These are phyloP conservation scores for Erebia epiphron DNA, from an alignment of 2,888 invertebrate species.

Conservation along the genomic window DNA sequence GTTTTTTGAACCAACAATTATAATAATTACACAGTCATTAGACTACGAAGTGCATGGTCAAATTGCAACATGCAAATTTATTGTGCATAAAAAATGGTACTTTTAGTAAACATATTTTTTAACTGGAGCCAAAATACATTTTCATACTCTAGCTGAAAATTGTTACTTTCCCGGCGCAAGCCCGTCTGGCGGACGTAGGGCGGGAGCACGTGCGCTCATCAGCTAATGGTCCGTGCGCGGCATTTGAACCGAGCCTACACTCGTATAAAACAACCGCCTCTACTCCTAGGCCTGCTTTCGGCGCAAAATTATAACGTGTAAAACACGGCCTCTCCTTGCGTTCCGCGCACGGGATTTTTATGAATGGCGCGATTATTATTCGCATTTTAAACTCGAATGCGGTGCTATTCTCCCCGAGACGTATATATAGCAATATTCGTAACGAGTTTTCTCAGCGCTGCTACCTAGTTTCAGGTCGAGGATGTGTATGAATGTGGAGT, in stretches of 20 bases:
- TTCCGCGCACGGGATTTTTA: slow-evolving; percentile 80
- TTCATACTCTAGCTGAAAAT: slow-evolving; percentile 79
- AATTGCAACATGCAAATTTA: slow-evolving; percentile 71
- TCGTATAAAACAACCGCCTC: slow-evolving; percentile 74
- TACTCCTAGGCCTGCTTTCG: slow-evolving; percentile 71
- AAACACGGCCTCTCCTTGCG: slow-evolving; percentile 79
- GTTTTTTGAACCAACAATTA: slow-evolving; percentile 19
- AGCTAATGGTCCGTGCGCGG: slow-evolving; percentile 84
- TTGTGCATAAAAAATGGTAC: slow-evolving; percentile 76
- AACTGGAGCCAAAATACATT: slow-evolving; percentile 75
- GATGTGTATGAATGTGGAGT: slow-evolving; percentile 54
- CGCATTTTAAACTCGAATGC: slow-evolving; percentile 82
- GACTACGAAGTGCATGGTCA: slow-evolving; percentile 52
- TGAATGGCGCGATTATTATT: slow-evolving; percentile 81
- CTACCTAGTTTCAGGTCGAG: slow-evolving; percentile 78
- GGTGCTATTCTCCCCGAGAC: slow-evolving; percentile 77
- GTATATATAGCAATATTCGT: slow-evolving; percentile 77
- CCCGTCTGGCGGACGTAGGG: slow-evolving; percentile 61
- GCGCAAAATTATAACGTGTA: slow-evolving; percentile 82
- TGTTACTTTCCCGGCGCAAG: slow-evolving; percentile 65
- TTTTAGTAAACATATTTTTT: slow-evolving; percentile 75
- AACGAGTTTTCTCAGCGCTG: slow-evolving; percentile 79
- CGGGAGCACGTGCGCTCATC: slow-evolving; percentile 78
- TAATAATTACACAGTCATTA: slow-evolving; percentile 26
- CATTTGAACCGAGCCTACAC: slow-evolving; percentile 82